phyloP scores from a whole-genome alignment of 2,113 vertebrate genomes.

The Toxostoma redivivum region DNA sequence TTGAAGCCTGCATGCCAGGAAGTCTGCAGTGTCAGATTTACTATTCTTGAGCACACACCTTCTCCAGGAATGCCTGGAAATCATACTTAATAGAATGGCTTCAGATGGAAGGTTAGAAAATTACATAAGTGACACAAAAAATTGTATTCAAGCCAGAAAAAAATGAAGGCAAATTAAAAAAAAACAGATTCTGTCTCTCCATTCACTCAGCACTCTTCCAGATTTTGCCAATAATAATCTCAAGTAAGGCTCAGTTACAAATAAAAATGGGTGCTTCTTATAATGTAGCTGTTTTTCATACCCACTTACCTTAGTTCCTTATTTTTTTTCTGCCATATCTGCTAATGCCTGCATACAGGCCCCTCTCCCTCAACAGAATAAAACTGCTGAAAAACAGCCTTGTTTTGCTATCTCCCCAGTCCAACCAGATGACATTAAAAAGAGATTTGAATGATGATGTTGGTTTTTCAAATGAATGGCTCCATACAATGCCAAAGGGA shows the following conservation, averaged over 20 bases:
- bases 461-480: neutral
- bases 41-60: neutral
- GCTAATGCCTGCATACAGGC: neutral
- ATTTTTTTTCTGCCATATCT: neutral
- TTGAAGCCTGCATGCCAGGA: neutral
- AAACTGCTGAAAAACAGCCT: neutral
- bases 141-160: neutral
- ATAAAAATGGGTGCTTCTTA: neutral
- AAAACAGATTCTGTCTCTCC: neutral
- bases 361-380: neutral
- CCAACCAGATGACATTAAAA: neutral
- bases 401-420: neutral
- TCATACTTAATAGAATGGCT: neutral
- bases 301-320: neutral
- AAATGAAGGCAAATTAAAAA: neutral
- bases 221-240: neutral
- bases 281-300: neutral
- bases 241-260: neutral
- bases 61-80: neutral
- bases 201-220: neutral
- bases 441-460: neutral
- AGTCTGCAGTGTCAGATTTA: neutral
- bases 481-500: neutral
- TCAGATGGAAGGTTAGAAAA: neutral
- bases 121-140: neutral